Evolutionary conservation across 2,888 invertebrate genomes (phyloP).

Genomic region (Mayetiola destructor): DNA sequence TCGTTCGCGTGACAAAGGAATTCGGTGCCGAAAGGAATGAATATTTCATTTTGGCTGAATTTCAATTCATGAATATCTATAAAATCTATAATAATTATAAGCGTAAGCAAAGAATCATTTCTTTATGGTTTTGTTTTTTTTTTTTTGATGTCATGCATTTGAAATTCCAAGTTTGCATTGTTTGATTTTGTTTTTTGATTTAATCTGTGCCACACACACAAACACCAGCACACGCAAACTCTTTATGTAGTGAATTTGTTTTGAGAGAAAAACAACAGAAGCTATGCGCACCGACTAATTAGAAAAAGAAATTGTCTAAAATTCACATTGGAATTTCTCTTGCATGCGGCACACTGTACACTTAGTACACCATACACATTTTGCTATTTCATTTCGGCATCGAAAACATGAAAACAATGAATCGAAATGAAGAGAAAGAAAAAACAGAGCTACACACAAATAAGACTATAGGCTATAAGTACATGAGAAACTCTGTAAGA

Average conservation of each 20-base stretch:
- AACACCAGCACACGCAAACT: too few relatives aligned
- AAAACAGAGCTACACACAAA: background rate
- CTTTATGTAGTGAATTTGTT: constrained; percentile 6
- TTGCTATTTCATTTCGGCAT: background rate
- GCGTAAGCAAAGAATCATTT: too few relatives aligned
- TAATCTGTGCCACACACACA: background rate
- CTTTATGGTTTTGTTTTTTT: background rate
- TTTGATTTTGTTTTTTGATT: background rate
- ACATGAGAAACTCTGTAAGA: too few relatives aligned
- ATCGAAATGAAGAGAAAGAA: background rate
- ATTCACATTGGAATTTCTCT: constrained; percentile 8
- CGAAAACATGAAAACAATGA: constrained; percentile 2
- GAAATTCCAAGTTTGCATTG: background rate
- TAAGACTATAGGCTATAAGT: too few relatives aligned
- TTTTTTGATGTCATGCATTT: background rate
- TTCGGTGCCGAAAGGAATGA: too few relatives aligned
- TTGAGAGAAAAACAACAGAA: constrained; percentile 6
- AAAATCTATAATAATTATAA: too few relatives aligned
- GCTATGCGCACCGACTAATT: constrained; percentile 7
- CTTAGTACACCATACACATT: background rate
- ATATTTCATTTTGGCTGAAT: too few relatives aligned
- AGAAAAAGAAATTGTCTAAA: constrained; percentile 7
- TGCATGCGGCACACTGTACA: too few relatives aligned
- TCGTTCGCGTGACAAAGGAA: too few relatives aligned
- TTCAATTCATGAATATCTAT: too few relatives aligned